Evolutionary conservation across 1,140 invertebrate species (phyloP), one percentile per base, ranked within the genome.

Genomic region (Geopemphigus sp.): DNA sequence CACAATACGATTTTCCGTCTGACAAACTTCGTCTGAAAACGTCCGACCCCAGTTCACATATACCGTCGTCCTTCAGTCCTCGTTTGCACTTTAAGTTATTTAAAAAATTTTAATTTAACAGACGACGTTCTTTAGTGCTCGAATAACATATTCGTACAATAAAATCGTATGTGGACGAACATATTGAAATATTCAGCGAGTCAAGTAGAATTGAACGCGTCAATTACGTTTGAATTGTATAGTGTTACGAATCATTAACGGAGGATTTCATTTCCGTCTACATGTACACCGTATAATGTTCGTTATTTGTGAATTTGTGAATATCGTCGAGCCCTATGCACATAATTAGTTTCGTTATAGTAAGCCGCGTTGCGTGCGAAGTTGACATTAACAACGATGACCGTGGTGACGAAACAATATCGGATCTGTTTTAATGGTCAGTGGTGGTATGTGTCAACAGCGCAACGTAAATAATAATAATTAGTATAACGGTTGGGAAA

Each of bases 151-250:
- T 63, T 63, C 26, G 17, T 32, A 32, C 29, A 63, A 63, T 39
- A 19, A 63, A 29, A 32, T 32, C 8, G 26, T 19, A 24, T 5
- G 26, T 61, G 6, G 5, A 19, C 15, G 6, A 14, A 32, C 29
- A 32, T 32, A 29, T 63, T 32, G 19, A 61, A 26, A 39, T 11
- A 63, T 63, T 19, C 10, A 63, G 29, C 19, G n/a, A 39, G 61
- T 29, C 61, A n/a, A 19, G n/a, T n/a, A n/a, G 61, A 63, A 15
- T 11, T 32, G 29, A 24, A 22, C 29, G n/a, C 32, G 19, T 22
- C 39, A 66, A 66, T 66, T 39, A 66, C 22, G 39, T 66, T 66
- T 45, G 39, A 66, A 66, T 45, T 66, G 39, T 39, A 66, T 47
- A 68, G 8, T 15, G 22, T 50, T 68, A 17, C n/a, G 63, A 50